Conservation (phyloP, 2,113 vertebrate species). For the Scortum barcoo region DNA sequence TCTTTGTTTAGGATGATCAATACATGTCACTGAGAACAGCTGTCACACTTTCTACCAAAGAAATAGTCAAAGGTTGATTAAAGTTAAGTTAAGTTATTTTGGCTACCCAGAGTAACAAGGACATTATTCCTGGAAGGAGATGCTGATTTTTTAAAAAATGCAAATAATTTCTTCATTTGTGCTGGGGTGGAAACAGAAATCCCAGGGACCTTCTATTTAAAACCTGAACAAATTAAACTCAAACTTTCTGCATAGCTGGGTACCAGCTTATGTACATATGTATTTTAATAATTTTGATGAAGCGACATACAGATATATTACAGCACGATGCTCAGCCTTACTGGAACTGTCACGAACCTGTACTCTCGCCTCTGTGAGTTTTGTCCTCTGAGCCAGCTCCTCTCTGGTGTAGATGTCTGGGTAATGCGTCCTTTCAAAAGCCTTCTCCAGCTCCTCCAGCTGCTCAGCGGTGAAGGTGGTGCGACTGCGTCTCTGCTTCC, state of each 20-base stretch:
- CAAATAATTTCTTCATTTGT: background rate
- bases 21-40: background rate
- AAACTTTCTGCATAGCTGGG: background rate
- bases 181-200: background rate
- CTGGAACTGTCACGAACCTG: conserved; percentile 85
- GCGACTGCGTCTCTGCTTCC: conserved; percentile 96
- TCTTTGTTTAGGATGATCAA: background rate
- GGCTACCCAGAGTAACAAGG: background rate
- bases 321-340: background rate
- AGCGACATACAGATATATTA: background rate
- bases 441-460: conserved; percentile 98
- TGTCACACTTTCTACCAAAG: background rate
- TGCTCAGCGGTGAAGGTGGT: conserved; percentile 99
- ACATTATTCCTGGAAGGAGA: background rate
- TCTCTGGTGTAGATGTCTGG: conserved; percentile 98
- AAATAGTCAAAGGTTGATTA: background rate
- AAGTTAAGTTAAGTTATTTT: no score
- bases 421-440: conserved; percentile 98
- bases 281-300: background rate
- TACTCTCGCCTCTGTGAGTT: conserved; percentile 96
- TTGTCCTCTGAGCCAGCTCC: conserved; percentile 98
- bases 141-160: background rate
- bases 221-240: background rate
- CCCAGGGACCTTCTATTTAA: background rate
- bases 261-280: background rate